Evolutionary conservation across 2,797 vertebrate genomes (phyloP).

Genomic region (Eulemur mongoz): DNA sequence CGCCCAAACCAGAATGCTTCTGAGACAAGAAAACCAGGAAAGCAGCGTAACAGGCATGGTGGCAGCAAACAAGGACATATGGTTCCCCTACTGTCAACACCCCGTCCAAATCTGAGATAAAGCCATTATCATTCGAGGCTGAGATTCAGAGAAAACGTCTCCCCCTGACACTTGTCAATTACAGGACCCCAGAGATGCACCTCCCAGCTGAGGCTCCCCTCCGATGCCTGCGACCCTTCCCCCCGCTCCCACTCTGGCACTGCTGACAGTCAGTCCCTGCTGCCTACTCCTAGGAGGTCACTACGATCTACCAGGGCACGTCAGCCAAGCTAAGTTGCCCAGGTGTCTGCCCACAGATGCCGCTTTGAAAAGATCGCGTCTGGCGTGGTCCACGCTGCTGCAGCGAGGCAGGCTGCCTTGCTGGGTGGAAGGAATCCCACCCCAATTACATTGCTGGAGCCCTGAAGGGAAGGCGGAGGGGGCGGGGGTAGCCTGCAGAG

Average conservation of each 20-base stretch:
- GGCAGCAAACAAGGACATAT: neutral
- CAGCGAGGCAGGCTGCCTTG: neutral
- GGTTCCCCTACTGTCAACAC: neutral
- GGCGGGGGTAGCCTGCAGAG: neutral
- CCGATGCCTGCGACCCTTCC: neutral
- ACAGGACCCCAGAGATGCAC: neutral
- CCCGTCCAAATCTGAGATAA: neutral
- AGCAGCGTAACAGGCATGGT: neutral
- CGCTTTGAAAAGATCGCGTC: neutral
- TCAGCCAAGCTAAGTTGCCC: neutral
- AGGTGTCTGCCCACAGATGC: neutral
- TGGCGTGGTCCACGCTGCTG: neutral
- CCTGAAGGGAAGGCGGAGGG: neutral
- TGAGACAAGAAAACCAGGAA: neutral
- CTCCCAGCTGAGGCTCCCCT: neutral
- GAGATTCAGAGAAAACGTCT: neutral
- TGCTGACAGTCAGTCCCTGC: neutral
- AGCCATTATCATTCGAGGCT: neutral
- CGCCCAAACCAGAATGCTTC: neutral
- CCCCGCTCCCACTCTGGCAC: neutral
- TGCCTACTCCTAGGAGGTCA: neutral
- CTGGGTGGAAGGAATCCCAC: neutral
- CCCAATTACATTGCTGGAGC: constrained; percentile 45
- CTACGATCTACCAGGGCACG: neutral
- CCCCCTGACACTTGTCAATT: neutral